Evolutionary conservation across 2,797 vertebrate species (phyloP).

Genomic region (Podarcis siculus): DNA sequence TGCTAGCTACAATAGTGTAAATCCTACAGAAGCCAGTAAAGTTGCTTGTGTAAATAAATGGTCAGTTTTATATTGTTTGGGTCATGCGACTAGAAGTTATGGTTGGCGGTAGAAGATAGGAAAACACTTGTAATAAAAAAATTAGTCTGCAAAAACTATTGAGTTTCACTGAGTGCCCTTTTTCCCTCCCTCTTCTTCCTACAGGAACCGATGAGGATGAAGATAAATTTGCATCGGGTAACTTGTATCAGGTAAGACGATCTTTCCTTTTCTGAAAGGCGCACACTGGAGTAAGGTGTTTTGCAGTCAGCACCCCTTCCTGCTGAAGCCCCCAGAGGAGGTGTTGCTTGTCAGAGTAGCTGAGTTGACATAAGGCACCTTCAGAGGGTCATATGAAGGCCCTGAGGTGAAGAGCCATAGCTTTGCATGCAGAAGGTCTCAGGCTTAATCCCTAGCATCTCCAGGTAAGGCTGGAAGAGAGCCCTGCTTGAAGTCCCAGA

Average conservation of each 20-base stretch:
- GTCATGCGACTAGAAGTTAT: background rate
- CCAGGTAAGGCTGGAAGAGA: too few species aligned
- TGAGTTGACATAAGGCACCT: background rate
- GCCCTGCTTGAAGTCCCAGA: too few species aligned
- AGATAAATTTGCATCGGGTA: constrained; percentile 34
- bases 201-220: constrained; percentile 65
- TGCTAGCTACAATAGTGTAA: background rate
- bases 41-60: background rate
- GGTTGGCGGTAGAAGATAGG: background rate
- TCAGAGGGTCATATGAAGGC: background rate
- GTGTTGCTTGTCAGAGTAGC: background rate
- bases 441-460: too few species aligned
- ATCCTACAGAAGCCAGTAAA: background rate
- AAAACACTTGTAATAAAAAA: background rate
- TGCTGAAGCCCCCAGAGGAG: background rate
- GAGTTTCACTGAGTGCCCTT: background rate
- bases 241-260: constrained; percentile 59
- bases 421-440: too few species aligned
- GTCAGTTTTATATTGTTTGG: background rate
- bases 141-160: background rate
- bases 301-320: background rate
- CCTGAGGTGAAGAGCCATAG: background rate
- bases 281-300: background rate
- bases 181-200: background rate
- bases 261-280: background rate